Evolutionary conservation across 2,797 vertebrate species (phyloP), one percentile per base, ranked within the genome.

Genomic region (Phaenicophaeus curvirostris): DNA sequence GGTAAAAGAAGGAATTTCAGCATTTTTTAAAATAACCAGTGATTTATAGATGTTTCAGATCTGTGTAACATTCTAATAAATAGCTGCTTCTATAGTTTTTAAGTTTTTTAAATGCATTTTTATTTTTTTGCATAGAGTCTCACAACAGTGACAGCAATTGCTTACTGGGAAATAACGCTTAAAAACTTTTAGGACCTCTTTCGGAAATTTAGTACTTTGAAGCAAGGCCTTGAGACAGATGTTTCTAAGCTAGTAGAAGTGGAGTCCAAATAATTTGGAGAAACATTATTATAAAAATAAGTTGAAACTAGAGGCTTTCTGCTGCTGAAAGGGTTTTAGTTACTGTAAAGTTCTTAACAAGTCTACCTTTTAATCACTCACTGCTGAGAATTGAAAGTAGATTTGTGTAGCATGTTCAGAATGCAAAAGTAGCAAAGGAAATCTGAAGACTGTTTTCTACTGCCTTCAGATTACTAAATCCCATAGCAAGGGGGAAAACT

Each of bases 401-500:
- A 85, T 94, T 93, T 90, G 48, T 87, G 89, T 69, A 90, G 77
- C 42, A 10, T 82, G 46, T 90, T 55, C 85, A 95, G 73, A 61
- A 66, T 51, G 75, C 71, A 89, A 93, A 92, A 75, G 33, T 59
- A 89, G 11, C 68, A 78, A 75, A 67, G 20, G 73, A 83, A 91
- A 74, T 50, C 54, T 63, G 50, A 93, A 72, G 58, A 79, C 20
- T 67, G 23, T 93, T 94, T 95, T 50, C 48, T 89, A 88, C 50
- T 75, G 62, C 53, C 91, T 95, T 76, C 91, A 84, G 73, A 76
- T 92, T 94, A 67, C 30, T 53, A 63, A 90, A 51, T 80, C 62
- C 67, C 33, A 30, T 59, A 19, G 31, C 65, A 87, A 35, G 44
- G 67, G 67, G 93, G 90, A 94, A 91, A 95, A 95, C 79, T 72